Conservation (phyloP, 2,113 vertebrate genomes). For the Oreochromis niloticus region DNA sequence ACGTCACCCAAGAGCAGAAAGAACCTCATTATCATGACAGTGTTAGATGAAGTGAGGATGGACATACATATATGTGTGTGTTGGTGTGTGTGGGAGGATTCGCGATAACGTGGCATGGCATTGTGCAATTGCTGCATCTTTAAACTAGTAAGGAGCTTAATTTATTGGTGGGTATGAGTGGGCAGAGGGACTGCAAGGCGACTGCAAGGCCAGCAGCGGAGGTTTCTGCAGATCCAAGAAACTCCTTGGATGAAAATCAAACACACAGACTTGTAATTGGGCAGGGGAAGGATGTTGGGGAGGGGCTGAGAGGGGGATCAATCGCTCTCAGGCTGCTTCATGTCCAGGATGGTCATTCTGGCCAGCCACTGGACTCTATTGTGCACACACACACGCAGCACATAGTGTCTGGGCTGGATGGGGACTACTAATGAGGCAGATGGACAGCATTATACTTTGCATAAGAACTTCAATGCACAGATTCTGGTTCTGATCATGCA, state of each 20-base stretch:
- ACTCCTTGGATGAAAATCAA: constrained; percentile 18
- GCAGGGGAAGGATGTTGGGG: background rate
- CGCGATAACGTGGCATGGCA: background rate
- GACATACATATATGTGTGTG: background rate
- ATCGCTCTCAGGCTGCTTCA: constrained; percentile 9
- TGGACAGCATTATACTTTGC: background rate
- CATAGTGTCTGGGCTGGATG: background rate
- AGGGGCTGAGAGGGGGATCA: background rate
- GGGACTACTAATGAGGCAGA: constrained; percentile 38
- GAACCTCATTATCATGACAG: background rate
- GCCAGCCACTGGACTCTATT: background rate
- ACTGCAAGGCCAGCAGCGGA: background rate
- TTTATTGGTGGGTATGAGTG: constrained; percentile 33
- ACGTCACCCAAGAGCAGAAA: background rate
- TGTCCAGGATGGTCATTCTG: constrained; percentile 6
- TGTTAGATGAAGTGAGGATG: background rate
- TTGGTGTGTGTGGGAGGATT: background rate
- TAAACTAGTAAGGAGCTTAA: constrained; percentile 21
- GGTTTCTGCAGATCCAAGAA: constrained; percentile 7
- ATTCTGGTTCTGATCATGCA: constrained; percentile 18
- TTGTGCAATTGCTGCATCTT: constrained; percentile 24
- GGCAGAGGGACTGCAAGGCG: constrained; percentile 24
- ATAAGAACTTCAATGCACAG: constrained; percentile 15
- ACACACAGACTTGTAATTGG: constrained; percentile 30
- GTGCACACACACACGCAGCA: background rate